Conservation (phyloP, 2,888 invertebrate species). For the Bibio marci region DNA sequence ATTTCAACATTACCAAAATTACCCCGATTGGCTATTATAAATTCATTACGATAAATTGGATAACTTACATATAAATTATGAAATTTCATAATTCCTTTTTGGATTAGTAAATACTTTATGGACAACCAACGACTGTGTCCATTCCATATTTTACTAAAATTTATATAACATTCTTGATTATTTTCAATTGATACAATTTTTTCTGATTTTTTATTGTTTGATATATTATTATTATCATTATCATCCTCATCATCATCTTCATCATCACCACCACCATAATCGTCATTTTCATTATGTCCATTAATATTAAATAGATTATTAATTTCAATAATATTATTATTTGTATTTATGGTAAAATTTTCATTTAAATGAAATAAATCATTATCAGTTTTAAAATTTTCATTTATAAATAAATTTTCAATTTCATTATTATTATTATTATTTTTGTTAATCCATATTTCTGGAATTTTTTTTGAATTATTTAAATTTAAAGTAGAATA, state of each 20-base stretch:
- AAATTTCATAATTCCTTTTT: conserved; percentile 6
- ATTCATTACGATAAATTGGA: conserved; percentile 7
- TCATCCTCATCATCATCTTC: too few relatives aligned
- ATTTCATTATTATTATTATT: background rate
- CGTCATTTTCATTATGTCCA: too few relatives aligned
- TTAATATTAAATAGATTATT: too few relatives aligned
- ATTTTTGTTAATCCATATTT: background rate
- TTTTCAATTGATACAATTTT: conserved; percentile 3
- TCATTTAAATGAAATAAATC: too few relatives aligned
- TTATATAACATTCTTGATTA: conserved; percentile 3
- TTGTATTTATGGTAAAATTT: too few relatives aligned
- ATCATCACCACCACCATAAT: too few relatives aligned
- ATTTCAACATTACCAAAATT: conserved; percentile 26
- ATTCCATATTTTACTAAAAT: conserved; percentile 6
- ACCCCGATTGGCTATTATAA: conserved; percentile 10
- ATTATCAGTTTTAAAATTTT: background rate
- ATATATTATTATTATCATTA: background rate
- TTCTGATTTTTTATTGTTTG: conserved; percentile 2
- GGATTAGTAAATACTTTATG: conserved; percentile 5
- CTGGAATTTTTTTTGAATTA: too few relatives aligned
- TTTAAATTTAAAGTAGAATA: too few relatives aligned
- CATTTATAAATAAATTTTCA: background rate
- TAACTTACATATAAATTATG: conserved; percentile 6
- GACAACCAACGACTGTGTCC: conserved; percentile 4
- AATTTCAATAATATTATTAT: too few relatives aligned